These are phyloP conservation scores for Podiceps cristatus DNA, from an alignment of 2,113 vertebrate species.

Conservation along the genomic window DNA sequence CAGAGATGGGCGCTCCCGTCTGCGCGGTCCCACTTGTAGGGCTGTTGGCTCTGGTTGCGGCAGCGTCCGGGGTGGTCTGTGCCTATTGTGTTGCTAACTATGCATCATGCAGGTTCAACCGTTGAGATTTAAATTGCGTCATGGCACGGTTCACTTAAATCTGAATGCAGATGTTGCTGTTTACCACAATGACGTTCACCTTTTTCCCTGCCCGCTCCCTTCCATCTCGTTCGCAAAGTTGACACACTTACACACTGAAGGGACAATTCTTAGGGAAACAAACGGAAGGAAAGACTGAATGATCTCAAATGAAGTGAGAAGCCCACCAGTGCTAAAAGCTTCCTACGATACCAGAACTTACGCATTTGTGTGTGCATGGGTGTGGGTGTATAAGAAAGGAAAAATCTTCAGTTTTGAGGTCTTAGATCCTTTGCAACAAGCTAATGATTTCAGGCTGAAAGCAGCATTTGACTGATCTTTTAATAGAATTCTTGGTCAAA, in stretches of 20 bases:
- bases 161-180: not conserved
- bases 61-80: not conserved
- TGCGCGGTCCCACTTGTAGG: not conserved
- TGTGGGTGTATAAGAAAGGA: not conserved
- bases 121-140: not conserved
- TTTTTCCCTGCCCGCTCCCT: not conserved
- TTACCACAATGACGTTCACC: not conserved
- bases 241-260: not conserved
- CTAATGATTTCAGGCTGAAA: not conserved
- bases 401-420: not conserved
- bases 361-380: not conserved
- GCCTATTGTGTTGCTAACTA: not conserved
- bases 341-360: not conserved
- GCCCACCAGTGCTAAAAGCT: not conserved
- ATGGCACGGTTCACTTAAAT: not conserved
- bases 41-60: not conserved
- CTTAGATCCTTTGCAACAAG: not conserved
- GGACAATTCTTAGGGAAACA: not conserved
- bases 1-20: not conserved
- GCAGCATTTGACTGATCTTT: not conserved
- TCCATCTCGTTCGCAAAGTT: not conserved
- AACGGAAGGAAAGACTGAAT: not conserved
- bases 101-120: not conserved
- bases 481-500: not conserved
- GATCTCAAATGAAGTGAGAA: not conserved